A percentile compares a stretch with the other conserved stretches of the same genome.
Evolutionary conservation across 2,888 invertebrate species (phyloP).

Genomic region (Zygogramma bicolorata): DNA sequence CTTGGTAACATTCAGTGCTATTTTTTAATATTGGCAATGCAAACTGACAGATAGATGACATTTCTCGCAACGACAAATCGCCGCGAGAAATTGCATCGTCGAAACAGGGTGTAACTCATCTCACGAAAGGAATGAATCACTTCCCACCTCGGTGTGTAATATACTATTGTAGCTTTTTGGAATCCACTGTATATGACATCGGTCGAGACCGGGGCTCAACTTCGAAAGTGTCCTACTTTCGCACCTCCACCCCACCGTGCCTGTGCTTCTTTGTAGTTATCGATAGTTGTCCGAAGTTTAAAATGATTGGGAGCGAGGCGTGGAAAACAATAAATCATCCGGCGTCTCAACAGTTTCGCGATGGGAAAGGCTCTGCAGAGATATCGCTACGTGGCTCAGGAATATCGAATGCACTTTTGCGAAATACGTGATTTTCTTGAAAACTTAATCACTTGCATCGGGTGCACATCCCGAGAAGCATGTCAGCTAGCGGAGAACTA

Average conservation of each 20-base stretch:
- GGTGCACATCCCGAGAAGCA: background rate
- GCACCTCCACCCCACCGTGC: background rate
- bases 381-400: constrained; percentile 50
- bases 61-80: no score
- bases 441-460: background rate
- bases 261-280: constrained; percentile 27
- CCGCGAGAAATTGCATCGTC: no score
- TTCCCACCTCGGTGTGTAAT: no score
- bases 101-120: no score
- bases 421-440: background rate
- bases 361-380: constrained; percentile 53
- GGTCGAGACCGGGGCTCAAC: background rate
- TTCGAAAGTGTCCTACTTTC: background rate
- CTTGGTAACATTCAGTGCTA: no score
- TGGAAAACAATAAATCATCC: constrained; percentile 50
- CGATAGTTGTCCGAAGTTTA: constrained; percentile 34
- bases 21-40: no score
- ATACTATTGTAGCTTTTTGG: background rate
- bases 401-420: constrained; percentile 6
- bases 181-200: background rate
- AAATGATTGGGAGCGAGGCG: constrained; percentile 43
- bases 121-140: no score
- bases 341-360: constrained; percentile 52
- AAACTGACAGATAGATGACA: no score
- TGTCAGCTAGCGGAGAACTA: no score